Percentiles rank a stretch among this genome's conserved stretches.
Conservation (phyloP, 2,113 vertebrate species). For the Dromas ardeola region DNA sequence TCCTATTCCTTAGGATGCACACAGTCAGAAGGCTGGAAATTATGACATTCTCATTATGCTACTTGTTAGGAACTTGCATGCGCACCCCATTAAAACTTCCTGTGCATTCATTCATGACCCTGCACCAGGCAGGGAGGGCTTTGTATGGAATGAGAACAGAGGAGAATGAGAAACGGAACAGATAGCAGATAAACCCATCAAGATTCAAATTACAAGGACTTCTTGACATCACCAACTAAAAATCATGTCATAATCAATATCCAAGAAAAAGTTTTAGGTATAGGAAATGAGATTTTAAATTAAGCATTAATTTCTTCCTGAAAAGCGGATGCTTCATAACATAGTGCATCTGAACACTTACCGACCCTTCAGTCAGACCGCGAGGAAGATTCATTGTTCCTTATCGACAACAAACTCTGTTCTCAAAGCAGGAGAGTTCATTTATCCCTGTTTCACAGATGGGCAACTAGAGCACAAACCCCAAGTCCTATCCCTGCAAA, state of each 20-base stretch:
- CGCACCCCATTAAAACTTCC: neutral
- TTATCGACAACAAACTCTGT: neutral
- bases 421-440: neutral
- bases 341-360: neutral
- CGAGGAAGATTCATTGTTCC: neutral
- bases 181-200: neutral
- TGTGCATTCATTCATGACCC: neutral
- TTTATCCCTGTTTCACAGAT: neutral
- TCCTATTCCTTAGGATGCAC: rapidly evolving
- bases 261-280: neutral
- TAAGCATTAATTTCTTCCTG: neutral
- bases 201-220: neutral
- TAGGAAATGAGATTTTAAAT: neutral
- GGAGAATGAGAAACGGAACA: neutral
- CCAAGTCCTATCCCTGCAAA: neutral
- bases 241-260: neutral
- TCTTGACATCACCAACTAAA: neutral
- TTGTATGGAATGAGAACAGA: neutral
- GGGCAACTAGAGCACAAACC: neutral
- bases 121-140: neutral
- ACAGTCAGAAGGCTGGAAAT: rapidly evolving
- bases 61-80: rapidly evolving
- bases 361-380: neutral
- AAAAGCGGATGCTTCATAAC: neutral
- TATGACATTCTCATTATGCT: neutral